Conservation (phyloP, 2,888 invertebrate genomes). For the Willowsia nigromaculata region DNA sequence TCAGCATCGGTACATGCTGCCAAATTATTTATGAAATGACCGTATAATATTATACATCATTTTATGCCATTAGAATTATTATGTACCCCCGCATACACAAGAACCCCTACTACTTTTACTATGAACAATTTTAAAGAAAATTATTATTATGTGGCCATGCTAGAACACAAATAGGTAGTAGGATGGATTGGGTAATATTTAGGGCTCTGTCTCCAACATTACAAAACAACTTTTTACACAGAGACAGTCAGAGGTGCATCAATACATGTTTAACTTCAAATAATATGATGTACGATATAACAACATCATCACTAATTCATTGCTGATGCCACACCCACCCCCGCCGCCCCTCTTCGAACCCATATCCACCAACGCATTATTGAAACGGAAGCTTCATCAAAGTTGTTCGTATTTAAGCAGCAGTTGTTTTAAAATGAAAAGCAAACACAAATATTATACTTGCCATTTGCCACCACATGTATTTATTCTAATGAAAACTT, state of each 20-base stretch:
- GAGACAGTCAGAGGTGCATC: too few relatives aligned
- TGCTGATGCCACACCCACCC: constrained; percentile 54
- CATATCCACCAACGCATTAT: constrained; percentile 10
- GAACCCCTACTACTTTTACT: neutral
- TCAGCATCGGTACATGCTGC: neutral
- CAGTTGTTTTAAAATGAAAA: neutral
- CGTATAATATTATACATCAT: constrained; percentile 5
- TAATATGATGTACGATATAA: neutral
- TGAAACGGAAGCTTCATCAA: constrained; percentile 6
- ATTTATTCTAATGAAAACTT: neutral
- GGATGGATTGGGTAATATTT: neutral
- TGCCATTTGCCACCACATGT: neutral
- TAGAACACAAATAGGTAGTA: neutral
- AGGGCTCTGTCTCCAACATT: neutral
- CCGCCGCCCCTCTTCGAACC: neutral
- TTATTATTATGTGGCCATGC: neutral
- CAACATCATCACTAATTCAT: constrained; percentile 65
- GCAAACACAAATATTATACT: neutral
- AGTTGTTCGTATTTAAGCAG: neutral
- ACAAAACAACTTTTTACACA: neutral
- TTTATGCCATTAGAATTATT: neutral
- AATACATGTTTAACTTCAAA: neutral
- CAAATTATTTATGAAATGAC: constrained; percentile 20
- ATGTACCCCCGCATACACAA: neutral
- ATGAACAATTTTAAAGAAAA: neutral